Percentiles rank a stretch among this genome's conserved stretches.
Evolutionary conservation across 2,113 vertebrate genomes (phyloP).

Genomic region (Panthera tigris): DNA sequence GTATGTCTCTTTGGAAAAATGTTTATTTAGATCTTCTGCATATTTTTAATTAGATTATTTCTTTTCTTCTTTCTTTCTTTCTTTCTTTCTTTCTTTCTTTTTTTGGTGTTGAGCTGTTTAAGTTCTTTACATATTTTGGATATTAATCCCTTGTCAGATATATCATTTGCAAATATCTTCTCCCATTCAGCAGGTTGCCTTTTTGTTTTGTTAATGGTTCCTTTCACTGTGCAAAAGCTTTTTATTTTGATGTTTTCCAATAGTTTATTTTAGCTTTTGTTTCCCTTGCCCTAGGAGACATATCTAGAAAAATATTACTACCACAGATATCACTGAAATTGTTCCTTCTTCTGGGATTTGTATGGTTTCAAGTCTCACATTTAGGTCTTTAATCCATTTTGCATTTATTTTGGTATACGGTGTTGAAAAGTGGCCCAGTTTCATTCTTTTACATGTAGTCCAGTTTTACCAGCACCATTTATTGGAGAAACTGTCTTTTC

Average conservation of each 20-base stretch:
- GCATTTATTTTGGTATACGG: neutral
- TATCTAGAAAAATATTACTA: neutral
- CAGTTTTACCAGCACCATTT: neutral
- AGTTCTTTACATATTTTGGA: neutral
- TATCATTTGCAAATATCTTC: neutral
- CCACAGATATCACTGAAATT: neutral
- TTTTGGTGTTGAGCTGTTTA: neutral
- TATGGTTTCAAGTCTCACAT: neutral
- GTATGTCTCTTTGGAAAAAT: neutral
- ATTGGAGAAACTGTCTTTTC: neutral
- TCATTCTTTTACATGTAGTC: neutral
- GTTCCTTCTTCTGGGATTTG: neutral
- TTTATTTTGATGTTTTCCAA: neutral
- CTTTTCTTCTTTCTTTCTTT: neutral
- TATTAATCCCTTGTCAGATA: neutral
- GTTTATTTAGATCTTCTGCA: neutral
- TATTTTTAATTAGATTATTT: neutral
- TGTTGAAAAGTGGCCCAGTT: neutral
- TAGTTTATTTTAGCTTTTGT: neutral
- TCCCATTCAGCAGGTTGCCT: neutral
- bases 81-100: neutral
- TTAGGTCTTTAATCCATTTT: neutral
- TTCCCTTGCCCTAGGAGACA: neutral
- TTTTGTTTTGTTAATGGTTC: neutral
- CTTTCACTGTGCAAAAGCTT: neutral